Evolutionary conservation across 2,888 invertebrate species (phyloP), one percentile per base, ranked within the genome.

Genomic region (Notodonta dromedarius): DNA sequence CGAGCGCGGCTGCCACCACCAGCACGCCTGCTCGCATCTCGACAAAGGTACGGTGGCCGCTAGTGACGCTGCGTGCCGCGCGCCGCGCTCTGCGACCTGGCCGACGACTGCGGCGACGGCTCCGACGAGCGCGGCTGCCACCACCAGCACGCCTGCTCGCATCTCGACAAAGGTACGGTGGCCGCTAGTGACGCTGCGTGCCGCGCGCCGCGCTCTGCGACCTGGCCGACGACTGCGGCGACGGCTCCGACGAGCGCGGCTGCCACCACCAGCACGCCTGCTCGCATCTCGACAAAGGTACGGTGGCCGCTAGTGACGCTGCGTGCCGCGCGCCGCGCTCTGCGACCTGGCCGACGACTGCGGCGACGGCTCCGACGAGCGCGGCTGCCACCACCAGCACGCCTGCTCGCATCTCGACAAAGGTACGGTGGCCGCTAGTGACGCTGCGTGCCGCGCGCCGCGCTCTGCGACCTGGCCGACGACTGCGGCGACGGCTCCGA

Each of bases 281-380:
- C 83, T 91, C 81, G 7, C 79, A 82, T 50, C 64, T 66, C 2
- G 90, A 91, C 63, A 93, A 90, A 77, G 93, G 93, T 91, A 16
- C 14, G 50, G 8, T 6, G 13, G 35, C 35, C 11, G 9, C 42
- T 42, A 11, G 42, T 42, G 24, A 24, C 96, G 95, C 77, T 99
- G 99, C 84, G 95, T 98, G 57, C 96, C 96, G 56, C 95, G 96
- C 59, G 84, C 94, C 0, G 96, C 96, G 84, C 95, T 98, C 0
- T 99, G 99, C 85, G 98, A 99, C 87, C 96, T 96, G 74, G 96
- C 96, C 0, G 97, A 98, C 82, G 98, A 99, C 85, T 98, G 98
- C 82, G 98, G 97, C 0, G 98, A 98, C 85, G 95, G 95, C 55
- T 97, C 97, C 1, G 98, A 98, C 82, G 98, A 98, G 87, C 91